These are phyloP conservation scores for Tokudaia muenninki DNA, from an alignment of 2,797 vertebrate genomes.

Conservation along the genomic window DNA sequence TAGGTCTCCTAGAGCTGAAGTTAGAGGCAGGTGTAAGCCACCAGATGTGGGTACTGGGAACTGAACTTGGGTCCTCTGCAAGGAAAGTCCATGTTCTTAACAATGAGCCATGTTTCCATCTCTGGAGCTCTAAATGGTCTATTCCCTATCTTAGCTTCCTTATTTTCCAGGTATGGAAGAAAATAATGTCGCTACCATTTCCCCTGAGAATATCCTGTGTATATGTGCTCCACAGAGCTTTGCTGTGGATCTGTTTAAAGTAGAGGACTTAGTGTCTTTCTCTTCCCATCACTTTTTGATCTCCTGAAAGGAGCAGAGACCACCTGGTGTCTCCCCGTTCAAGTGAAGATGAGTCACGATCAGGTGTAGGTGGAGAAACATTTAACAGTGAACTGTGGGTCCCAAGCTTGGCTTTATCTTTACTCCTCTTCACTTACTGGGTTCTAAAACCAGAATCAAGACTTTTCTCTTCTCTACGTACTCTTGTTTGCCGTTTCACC, in stretches of 20 bases:
- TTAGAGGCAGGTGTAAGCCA: background rate
- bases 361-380: background rate
- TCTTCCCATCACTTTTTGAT: background rate
- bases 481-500: conserved; percentile 33
- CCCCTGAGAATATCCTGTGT: conserved; percentile 3
- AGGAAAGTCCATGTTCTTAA: background rate
- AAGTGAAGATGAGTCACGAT: background rate
- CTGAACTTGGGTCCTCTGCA: background rate
- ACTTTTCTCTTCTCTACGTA: background rate
- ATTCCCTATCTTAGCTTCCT: background rate
- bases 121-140: background rate
- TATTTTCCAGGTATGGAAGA: background rate
- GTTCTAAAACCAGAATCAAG: conserved; percentile 22
- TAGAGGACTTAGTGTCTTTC: background rate
- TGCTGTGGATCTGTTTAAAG: conserved; percentile 34
- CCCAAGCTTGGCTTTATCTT: conserved; percentile 24
- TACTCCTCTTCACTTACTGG: conserved; percentile 22
- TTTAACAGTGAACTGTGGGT: conserved; percentile 17
- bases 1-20: background rate
- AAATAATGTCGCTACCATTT: conserved; percentile 6
- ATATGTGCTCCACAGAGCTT: background rate
- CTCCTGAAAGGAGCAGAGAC: background rate
- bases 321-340: background rate
- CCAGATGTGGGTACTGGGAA: no score
- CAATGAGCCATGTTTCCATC: background rate